These are phyloP conservation scores for Limanda limanda DNA, from an alignment of 2,113 vertebrate species.

Conservation along the genomic window DNA sequence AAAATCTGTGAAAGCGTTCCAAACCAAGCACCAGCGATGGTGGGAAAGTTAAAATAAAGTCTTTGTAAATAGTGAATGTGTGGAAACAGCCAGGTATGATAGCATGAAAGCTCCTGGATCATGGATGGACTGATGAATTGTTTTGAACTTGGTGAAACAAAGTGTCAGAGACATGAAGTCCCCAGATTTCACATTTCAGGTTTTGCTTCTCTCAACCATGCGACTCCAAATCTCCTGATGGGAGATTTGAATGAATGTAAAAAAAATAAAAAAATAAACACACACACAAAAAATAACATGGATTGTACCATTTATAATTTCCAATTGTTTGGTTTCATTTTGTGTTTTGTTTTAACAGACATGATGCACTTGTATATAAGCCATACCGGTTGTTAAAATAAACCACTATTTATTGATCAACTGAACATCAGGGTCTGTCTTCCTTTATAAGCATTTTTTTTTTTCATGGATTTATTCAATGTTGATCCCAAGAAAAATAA, in stretches of 20 bases:
- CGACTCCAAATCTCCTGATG: slow-evolving; percentile 53
- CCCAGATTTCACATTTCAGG: slow-evolving; percentile 65
- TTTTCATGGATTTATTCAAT: not conserved
- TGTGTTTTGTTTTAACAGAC: slow-evolving; percentile 76
- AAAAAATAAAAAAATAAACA: not conserved
- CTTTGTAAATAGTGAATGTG: slow-evolving; percentile 55
- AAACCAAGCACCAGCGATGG: slow-evolving; percentile 42
- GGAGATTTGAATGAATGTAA: slow-evolving; percentile 80
- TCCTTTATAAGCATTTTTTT: not conserved
- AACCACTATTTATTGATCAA: slow-evolving; percentile 85
- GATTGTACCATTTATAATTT: slow-evolving; percentile 75
- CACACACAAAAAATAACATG: slow-evolving; percentile 6
- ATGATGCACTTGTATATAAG: slow-evolving; percentile 85
- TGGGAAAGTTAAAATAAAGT: slow-evolving; percentile 27
- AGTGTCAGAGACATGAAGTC: slow-evolving; percentile 31
- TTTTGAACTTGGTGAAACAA: slow-evolving; percentile 28
- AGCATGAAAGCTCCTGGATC: slow-evolving; percentile 41
- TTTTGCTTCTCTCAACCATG: slow-evolving; percentile 60
- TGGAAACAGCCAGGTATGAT: slow-evolving; percentile 29
- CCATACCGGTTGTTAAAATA: slow-evolving; percentile 84
- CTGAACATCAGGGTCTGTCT: slow-evolving; percentile 26
- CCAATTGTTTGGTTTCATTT: slow-evolving; percentile 70
- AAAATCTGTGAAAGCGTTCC: slow-evolving; percentile 43
- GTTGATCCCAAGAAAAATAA: not conserved
- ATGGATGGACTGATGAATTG: slow-evolving; percentile 25